Evolutionary conservation across 2,888 invertebrate genomes (phyloP).

Genomic region (Portevinia maculata): DNA sequence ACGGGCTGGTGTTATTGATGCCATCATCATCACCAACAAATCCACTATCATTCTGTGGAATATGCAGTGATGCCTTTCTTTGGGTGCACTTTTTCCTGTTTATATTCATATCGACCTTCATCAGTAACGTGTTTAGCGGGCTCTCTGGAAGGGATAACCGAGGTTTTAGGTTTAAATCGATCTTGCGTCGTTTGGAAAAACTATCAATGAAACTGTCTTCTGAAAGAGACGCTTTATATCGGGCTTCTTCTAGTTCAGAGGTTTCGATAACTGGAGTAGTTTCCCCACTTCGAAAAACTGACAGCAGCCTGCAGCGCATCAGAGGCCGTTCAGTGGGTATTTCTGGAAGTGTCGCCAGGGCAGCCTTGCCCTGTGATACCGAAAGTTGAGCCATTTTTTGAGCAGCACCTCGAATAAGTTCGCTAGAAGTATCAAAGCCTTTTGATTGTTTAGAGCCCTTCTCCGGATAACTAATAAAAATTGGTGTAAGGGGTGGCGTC

Average conservation of each 20-base stretch:
- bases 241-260: constrained; percentile 75
- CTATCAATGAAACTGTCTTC: constrained; percentile 80
- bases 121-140: constrained; percentile 78
- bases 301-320: constrained; percentile 79
- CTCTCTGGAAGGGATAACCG: constrained; percentile 75
- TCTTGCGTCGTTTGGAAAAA: constrained; percentile 79
- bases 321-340: constrained; percentile 80
- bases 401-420: constrained; percentile 77
- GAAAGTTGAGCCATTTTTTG: constrained; percentile 77
- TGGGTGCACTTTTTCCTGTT: constrained; percentile 38
- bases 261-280: constrained; percentile 74
- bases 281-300: constrained; percentile 74
- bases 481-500: constrained; percentile 73
- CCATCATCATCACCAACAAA: constrained; percentile 41
- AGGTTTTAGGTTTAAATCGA: constrained; percentile 77
- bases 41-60: constrained; percentile 55
- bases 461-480: not conserved
- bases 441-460: not conserved
- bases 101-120: constrained; percentile 78
- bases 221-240: constrained; percentile 75
- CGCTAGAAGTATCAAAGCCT: constrained; percentile 17
- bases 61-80: constrained; percentile 17
- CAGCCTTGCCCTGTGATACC: constrained; percentile 79
- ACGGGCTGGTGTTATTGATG: constrained; percentile 13
- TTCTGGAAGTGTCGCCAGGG: constrained; percentile 80